Evolutionary conservation across 2,888 invertebrate genomes (phyloP).

Genomic region (Odontomyia ornata): DNA sequence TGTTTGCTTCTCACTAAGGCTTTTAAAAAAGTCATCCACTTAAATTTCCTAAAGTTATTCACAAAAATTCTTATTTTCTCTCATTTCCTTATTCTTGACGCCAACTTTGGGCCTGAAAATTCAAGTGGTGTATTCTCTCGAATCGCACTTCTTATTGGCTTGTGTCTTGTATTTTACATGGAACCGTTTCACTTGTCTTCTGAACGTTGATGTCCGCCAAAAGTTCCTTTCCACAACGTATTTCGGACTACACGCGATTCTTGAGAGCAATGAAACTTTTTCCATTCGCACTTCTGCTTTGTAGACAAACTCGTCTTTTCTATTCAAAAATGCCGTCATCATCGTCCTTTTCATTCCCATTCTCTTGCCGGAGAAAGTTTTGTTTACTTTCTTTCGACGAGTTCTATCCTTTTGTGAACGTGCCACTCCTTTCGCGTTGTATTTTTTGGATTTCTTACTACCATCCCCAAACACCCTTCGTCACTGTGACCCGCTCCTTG

Average conservation of each 20-base stretch:
- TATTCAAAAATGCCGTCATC: conserved; percentile 34
- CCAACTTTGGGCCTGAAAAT: not conserved
- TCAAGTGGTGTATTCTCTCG: not conserved
- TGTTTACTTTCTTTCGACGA: conserved; percentile 31
- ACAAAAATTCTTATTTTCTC: conserved; percentile 1
- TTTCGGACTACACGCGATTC: not conserved
- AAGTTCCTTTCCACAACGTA: not conserved
- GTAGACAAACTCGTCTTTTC: conserved; percentile 19
- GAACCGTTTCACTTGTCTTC: not conserved
- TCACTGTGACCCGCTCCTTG: not conserved
- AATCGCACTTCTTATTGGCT: not conserved
- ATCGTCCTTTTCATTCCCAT: conserved; percentile 23
- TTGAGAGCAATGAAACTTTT: not conserved
- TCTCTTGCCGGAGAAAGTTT: conserved; percentile 8
- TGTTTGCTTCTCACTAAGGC: conserved; percentile 25
- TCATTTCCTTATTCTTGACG: not conserved
- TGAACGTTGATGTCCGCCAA: not conserved
- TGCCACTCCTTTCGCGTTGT: not conserved
- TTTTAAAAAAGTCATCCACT: conserved; percentile 31
- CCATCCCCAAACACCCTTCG: not conserved
- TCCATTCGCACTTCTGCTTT: conserved; percentile 27
- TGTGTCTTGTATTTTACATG: not conserved
- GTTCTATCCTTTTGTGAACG: conserved; percentile 12
- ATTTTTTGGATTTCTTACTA: not conserved
- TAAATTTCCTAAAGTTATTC: conserved; percentile 22